These are phyloP conservation scores for Sarcophaga subvicina DNA, from an alignment of 2,888 invertebrate species.

Conservation along the genomic window DNA sequence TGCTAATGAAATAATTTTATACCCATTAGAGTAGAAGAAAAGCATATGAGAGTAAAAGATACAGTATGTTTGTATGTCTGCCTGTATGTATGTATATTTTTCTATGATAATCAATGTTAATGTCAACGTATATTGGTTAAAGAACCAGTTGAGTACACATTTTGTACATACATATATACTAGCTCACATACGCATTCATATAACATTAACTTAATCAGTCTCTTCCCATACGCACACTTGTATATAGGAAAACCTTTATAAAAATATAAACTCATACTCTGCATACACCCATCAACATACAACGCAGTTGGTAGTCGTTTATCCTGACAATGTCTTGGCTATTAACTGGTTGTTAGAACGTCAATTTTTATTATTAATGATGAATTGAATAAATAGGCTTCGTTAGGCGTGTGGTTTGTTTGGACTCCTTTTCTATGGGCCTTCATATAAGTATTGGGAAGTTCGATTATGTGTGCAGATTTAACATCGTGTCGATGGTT, in stretches of 20 bases:
- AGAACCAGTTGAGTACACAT: too few relatives aligned
- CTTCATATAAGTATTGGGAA: not conserved
- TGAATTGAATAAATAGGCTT: slow-evolving; percentile 7
- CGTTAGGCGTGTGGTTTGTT: not conserved
- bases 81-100: not conserved
- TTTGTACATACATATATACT: too few relatives aligned
- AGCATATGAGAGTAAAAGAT: too few relatives aligned
- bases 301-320: not conserved
- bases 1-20: slow-evolving; percentile 25
- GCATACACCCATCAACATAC: not conserved
- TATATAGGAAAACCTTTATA: not conserved
- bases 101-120: slow-evolving; percentile 41
- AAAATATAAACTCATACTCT: not conserved
- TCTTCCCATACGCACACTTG: not conserved
- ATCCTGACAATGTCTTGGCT: slow-evolving; percentile 5
- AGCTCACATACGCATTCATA: not conserved
- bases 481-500: too few relatives aligned
- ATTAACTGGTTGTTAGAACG: slow-evolving; percentile 31
- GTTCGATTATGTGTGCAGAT: not conserved
- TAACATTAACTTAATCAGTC: not conserved
- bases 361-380: slow-evolving; percentile 33
- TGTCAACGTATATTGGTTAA: slow-evolving; percentile 28
- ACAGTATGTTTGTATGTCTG: not conserved
- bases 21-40: too few relatives aligned
- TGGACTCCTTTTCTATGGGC: not conserved